Evolutionary conservation across 2,888 invertebrate species (phyloP).

Genomic region (Aspidapion aeneum): DNA sequence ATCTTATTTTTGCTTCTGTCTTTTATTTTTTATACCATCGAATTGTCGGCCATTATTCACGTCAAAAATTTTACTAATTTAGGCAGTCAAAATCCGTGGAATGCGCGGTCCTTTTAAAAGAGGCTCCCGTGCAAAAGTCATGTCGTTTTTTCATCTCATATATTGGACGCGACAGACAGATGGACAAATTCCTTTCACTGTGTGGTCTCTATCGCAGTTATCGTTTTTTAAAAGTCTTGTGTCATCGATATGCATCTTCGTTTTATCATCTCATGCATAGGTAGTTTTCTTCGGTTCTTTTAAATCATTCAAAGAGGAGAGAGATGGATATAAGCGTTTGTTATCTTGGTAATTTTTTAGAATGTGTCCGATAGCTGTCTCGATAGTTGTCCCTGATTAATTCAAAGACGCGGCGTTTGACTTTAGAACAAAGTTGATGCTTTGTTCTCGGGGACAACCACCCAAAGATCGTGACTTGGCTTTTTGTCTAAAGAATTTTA

Average conservation of each 20-base stretch:
- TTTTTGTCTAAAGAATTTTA: background rate
- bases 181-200: background rate
- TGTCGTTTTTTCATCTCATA: background rate
- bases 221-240: background rate
- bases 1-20: background rate
- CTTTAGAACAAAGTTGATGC: background rate
- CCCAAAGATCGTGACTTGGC: constrained; percentile 1
- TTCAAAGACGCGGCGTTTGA: background rate
- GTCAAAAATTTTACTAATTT: background rate
- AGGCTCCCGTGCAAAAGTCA: background rate
- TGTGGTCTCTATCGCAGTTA: constrained; percentile 1
- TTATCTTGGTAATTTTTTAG: background rate
- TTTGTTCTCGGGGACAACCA: background rate
- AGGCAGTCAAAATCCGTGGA: background rate
- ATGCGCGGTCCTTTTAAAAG: background rate
- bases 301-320: background rate
- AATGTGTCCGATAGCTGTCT: background rate
- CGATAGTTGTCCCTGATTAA: background rate
- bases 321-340: background rate
- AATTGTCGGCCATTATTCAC: background rate
- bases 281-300: background rate
- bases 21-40: background rate
- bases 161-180: background rate
- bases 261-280: background rate
- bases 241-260: constrained; percentile 1